Base-by-base conservation (phyloP, 2,888 invertebrate species). In the Ashinkailepas kermadecensis region DNA sequence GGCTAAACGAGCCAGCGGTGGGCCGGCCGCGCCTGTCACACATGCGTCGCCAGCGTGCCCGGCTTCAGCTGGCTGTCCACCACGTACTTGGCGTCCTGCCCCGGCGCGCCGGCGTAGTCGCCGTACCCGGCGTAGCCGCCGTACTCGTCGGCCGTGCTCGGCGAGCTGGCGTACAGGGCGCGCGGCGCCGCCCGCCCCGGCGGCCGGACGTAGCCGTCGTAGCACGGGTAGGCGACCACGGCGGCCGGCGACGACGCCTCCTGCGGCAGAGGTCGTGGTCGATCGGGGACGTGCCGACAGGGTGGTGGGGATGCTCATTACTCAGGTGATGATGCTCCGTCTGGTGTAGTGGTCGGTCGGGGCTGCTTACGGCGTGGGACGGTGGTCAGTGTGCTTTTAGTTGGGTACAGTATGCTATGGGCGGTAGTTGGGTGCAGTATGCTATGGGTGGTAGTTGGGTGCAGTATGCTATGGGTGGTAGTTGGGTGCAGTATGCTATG, bases 41-140 rank as follows among this genome's bases (percentile, higher is more conserved):
- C 74, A 21, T 74, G 74, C 54, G 74, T 74, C 39, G 74, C 74
- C 54, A 74, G 74, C 8, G 74, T 54, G 54, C 74, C 74, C 21
- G 74, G 74, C 9, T 54, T 74, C 21, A 74, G 74, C 54, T 74
- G 74, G 18, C 54, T 74, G 74, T 74, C 74, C 74, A 74, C 54
- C 74, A 74, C 74, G 74, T 74, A 74, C 74, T 74, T 39, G 15
- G 39, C 74, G 54, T 11, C 7, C 6, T 1, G 54, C 54, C 54
- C 23, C 23, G 65, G 12, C 7, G 8, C 65, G 65, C 9, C 54
- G 54, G 18, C 74, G 74, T 74, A 74, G 54, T 21, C 54, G 74
- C 74, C 74, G 74, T 54, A 74, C 54, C 74, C 15, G 54, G 8
- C 74, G 74, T 74, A 74, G 54, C 54, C 54, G 74, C 74, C 18